Evolutionary conservation across 2,888 invertebrate species (phyloP).

Genomic region (Stictocephala bisonia): DNA sequence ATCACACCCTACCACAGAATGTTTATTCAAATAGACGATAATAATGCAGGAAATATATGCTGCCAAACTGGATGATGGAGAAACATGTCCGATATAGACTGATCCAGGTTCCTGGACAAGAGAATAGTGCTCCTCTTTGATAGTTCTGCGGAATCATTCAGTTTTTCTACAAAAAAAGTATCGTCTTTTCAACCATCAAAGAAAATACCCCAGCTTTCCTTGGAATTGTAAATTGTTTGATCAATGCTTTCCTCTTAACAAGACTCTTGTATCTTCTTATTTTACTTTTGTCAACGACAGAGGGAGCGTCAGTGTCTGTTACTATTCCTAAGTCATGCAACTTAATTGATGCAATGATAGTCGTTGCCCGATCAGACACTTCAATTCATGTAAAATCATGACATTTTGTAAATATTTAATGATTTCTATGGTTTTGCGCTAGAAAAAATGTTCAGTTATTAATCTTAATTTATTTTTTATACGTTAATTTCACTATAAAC

Average conservation of each 20-base stretch:
- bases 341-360: slow-evolving; percentile 29
- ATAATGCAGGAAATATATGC: too few relatives aligned
- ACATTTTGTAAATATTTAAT: background rate
- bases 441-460: background rate
- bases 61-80: slow-evolving; percentile 22
- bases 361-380: slow-evolving; percentile 14
- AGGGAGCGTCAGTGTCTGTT: slow-evolving; percentile 49
- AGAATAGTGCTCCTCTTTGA: slow-evolving; percentile 41
- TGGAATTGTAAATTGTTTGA: slow-evolving; percentile 21
- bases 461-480: slow-evolving; percentile 15
- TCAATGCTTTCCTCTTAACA: slow-evolving; percentile 39
- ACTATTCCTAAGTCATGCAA: slow-evolving; percentile 46
- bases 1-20: slow-evolving; percentile 32
- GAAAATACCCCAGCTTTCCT: slow-evolving; percentile 27
- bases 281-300: slow-evolving; percentile 55
- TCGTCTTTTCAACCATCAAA: slow-evolving; percentile 37
- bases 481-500: background rate
- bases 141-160: slow-evolving; percentile 33
- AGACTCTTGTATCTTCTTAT: slow-evolving; percentile 51
- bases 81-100: slow-evolving; percentile 34
- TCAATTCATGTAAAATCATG: slow-evolving; percentile 6
- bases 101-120: slow-evolving; percentile 39
- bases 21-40: background rate
- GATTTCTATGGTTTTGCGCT: background rate
- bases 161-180: slow-evolving; percentile 26